A percentile compares a stretch with the other conserved stretches of the same genome.
Conservation (phyloP, 2,113 vertebrate species). For the Glaucidium brasilianum region DNA sequence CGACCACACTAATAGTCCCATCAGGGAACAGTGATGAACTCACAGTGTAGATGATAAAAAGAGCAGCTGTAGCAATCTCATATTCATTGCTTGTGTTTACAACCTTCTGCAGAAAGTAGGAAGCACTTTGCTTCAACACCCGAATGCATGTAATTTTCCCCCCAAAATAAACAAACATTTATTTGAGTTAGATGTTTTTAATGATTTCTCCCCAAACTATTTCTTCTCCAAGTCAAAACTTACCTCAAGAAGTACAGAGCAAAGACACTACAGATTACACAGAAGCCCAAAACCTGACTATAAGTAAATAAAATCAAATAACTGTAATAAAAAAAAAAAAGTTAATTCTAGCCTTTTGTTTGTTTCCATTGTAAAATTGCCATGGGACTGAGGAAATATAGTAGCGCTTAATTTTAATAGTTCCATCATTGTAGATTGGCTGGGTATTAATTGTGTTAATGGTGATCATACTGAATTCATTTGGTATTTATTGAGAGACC, state of each 20-base stretch:
- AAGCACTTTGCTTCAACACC: slow-evolving; percentile 11
- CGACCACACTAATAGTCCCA: not conserved
- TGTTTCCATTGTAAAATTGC: slow-evolving; percentile 68
- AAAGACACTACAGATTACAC: not conserved
- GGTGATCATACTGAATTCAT: slow-evolving; percentile 75
- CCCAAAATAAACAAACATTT: not conserved
- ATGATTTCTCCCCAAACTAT: not conserved
- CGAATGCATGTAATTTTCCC: not conserved
- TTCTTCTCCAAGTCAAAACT: not conserved
- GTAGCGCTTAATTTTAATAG: slow-evolving; percentile 68
- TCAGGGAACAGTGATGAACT: slow-evolving; percentile 29
- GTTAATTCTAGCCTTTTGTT: slow-evolving; percentile 63
- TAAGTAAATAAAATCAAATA: slow-evolving; percentile 66
- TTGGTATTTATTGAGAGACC: slow-evolving; percentile 75
- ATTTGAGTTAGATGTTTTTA: not conserved
- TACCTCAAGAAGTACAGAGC: not conserved
- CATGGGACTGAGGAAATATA: slow-evolving; percentile 57
- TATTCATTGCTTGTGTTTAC: slow-evolving; percentile 46
- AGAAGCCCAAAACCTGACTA: not conserved
- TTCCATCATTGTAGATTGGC: slow-evolving; percentile 69
- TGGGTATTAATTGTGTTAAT: slow-evolving; percentile 78
- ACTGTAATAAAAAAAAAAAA: slow-evolving; percentile 52
- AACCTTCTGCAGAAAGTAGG: slow-evolving; percentile 12
- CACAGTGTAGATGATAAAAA: slow-evolving; percentile 38
- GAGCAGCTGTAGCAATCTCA: slow-evolving; percentile 55